Base-by-base conservation (phyloP, 35 echinoderm and acorn worm species). In the Ophioderma brevispina region DNA sequence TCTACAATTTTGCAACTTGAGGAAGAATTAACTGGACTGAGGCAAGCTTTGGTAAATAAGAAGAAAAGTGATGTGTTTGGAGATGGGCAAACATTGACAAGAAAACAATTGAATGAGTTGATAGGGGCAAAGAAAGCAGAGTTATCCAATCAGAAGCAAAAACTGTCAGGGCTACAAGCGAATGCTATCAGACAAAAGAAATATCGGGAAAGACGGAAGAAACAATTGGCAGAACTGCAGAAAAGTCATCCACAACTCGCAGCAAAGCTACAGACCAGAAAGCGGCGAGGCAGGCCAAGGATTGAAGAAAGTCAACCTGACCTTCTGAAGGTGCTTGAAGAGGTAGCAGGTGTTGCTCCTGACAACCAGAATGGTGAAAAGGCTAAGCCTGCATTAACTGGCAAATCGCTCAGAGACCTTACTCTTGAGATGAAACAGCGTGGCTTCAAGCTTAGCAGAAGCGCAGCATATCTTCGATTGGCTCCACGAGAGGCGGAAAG, bases 311-410 rank as follows among this genome's bases (percentile, higher is more conserved):
- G 6, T 30, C 59, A 70, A 70, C 59, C 59, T 3, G 59, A 30
- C n/a, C 59, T 70, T 70, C 59, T 70, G 10, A 70, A 70, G 23
- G 59, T 70, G 59, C 59, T 70, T 70, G 59, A 70, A 70, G 59
- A 70, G 23, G 59, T 70, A 3, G 59, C 59, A 6, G 59, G 59
- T 25, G 15, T 25, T 70, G 28, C 15, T 70, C 10, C 2, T 25
- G 59, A 70, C n/a, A 70, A 70, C 17, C 10, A 70, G n/a, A 70
- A 18, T 70, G 59, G 59, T 70, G 28, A 30, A 15, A 70, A 6
- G 59, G 1, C 15, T 13, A 70, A 70, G 3, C 59, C 59, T 70
- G 28, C 59, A 70, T 25, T 70, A 18, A 70, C 59, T 25, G 59
- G 28, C 2, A 70, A 70, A 70, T 70, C 59, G 17, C n/a, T 70